phyloP scores from a whole-genome alignment of 1,140 invertebrate genomes.

The Diabrotica undecimpunctata region DNA sequence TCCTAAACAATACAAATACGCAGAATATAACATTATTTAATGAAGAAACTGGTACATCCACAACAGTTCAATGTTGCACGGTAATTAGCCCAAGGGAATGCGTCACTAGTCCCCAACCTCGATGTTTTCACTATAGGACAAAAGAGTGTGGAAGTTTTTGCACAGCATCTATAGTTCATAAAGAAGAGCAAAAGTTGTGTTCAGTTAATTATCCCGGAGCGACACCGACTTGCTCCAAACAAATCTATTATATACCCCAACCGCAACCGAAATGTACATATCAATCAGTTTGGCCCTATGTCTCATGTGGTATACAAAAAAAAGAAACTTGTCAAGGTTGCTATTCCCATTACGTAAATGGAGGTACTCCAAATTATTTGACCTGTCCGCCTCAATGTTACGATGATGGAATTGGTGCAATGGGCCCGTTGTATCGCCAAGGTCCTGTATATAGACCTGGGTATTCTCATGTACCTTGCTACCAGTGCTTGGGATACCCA shows the following conservation, averaged over 20 bases:
- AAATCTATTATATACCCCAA: slow-evolving; percentile 40
- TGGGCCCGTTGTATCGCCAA: slow-evolving; percentile 35
- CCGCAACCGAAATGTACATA: slow-evolving; percentile 41
- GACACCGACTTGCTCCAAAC: slow-evolving; percentile 8
- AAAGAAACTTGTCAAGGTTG: slow-evolving; percentile 37
- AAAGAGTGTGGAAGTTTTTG: slow-evolving; percentile 40
- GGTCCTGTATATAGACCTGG: slow-evolving; percentile 33
- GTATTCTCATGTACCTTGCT: slow-evolving; percentile 28
- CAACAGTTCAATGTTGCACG: slow-evolving; percentile 21
- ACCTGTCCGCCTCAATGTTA: slow-evolving; percentile 33
- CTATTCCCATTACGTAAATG: slow-evolving; percentile 36
- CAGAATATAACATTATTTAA: slow-evolving; percentile 39
- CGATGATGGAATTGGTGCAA: slow-evolving; percentile 32
- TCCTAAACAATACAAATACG: slow-evolving; percentile 39
- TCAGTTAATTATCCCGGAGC: slow-evolving; percentile 20
- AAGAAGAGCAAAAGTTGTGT: slow-evolving; percentile 38
- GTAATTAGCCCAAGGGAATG: slow-evolving; percentile 40
- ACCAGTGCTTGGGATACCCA: slow-evolving; percentile 12
- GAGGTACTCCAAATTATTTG: slow-evolving; percentile 11
- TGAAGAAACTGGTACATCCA: background rate
- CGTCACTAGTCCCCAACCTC: slow-evolving; percentile 14
- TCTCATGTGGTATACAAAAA: slow-evolving; percentile 34
- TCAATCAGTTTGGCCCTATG: slow-evolving; percentile 42
- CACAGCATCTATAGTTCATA: slow-evolving; percentile 36
- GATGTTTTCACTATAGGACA: slow-evolving; percentile 40